Evolutionary conservation across 2,888 invertebrate species (phyloP).

Genomic region (Orchesellides sinensis): DNA sequence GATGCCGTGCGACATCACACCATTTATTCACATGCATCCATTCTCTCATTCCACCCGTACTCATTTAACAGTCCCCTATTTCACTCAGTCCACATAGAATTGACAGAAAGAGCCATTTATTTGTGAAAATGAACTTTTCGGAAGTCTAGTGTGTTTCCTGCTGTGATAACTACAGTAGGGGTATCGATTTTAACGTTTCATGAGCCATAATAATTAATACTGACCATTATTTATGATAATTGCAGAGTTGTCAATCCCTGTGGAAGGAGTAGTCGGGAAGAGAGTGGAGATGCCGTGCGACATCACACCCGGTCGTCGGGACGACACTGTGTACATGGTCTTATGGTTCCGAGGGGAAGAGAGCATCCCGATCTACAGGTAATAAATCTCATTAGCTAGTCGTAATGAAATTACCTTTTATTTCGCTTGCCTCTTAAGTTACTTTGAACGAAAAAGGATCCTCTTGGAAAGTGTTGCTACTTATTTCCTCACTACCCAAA

Average conservation of each 20-base stretch:
- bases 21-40: too few relatives aligned
- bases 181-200: slow-evolving; percentile 7
- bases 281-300: slow-evolving; percentile 92
- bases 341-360: slow-evolving; percentile 83
- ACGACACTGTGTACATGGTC: slow-evolving; percentile 91
- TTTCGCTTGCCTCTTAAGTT: slow-evolving; percentile 36
- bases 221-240: slow-evolving; percentile 64
- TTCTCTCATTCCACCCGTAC: slow-evolving; percentile 3
- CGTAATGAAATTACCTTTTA: slow-evolving; percentile 65
- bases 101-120: slow-evolving; percentile 40
- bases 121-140: slow-evolving; percentile 35
- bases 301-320: slow-evolving; percentile 86
- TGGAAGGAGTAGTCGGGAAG: slow-evolving; percentile 88
- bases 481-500: neutral
- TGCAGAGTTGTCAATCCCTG: slow-evolving; percentile 76
- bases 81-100: slow-evolving; percentile 15
- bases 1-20: slow-evolving; percentile 93
- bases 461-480: slow-evolving; percentile 3
- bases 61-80: slow-evolving; percentile 35
- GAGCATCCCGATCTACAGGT: slow-evolving; percentile 75
- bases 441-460: slow-evolving; percentile 1
- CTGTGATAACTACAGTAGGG: neutral
- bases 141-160: too few relatives aligned
- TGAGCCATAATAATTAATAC: slow-evolving; percentile 58
- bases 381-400: slow-evolving; percentile 66